Base-by-base conservation (phyloP, 2,113 vertebrate species). In the Chelonoidis abingdonii region DNA sequence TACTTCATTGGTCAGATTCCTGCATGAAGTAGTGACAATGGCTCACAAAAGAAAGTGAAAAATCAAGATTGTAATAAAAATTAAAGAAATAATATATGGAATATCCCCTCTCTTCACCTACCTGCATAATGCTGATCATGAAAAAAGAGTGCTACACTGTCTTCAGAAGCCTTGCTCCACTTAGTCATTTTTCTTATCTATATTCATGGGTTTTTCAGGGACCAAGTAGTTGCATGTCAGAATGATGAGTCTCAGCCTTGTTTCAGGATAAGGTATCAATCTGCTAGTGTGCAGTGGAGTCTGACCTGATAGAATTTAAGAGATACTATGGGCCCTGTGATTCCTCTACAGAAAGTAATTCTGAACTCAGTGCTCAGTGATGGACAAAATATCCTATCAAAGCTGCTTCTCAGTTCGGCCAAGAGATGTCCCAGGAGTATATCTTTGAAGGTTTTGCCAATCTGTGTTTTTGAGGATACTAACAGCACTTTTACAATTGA, bases 251-350 rank as follows among this genome's bases (percentile, higher is more conserved):
- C 75, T 91, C 57, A 93, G 49, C 13, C 31, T 88, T 83, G 27
- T 96, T 95, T 90, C 69, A 87, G 72, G n/a, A 88, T 87, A 88
- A 97, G 90, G 8, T 31, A 88, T n/a, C 89, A 90, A 80, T 92
- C 85, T 92, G n/a, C 41, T 49, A 49, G 21, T 53, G 14, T 69
- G 62, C 19, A 14, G 17, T 0, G 0, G 0, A 83, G 21, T 54
- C 93, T 90, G 78, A 94, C 31, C 27, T 81, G 85, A 84, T 84
- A 89, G 87, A 96, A 84, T 59, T 92, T 79, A 91, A 92, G 41
- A 3, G 13, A 49, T 89, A 50, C 44, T 76, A 4, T 0, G 0
- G 21, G 8, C 21, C 10, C 50, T 49, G 50, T 41, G n/a, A 81
- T 85, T 92, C 84, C 83, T 95, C 35, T 53, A 13, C 29, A 88